Evolutionary conservation across 1,140 invertebrate species (phyloP), one percentile per base, ranked within the genome.

Genomic region (Drosophila bifasciata): DNA sequence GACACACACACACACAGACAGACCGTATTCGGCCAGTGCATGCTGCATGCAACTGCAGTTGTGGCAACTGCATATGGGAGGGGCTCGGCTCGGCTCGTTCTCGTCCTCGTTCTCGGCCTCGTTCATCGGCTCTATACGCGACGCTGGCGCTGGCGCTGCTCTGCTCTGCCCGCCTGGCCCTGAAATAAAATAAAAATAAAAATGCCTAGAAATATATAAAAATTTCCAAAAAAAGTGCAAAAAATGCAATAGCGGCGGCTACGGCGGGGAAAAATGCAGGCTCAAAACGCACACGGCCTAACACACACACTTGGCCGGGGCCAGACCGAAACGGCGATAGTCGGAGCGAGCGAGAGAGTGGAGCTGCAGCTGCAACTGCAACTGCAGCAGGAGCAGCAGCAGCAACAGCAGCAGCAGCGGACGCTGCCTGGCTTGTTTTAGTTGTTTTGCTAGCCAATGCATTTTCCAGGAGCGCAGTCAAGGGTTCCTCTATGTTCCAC

Each of bases 381-480:
- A 45, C 41, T 23, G 53, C 55, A 40, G 51, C 40, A 49, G 40
- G 28, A 39, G 62, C 45, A 17, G 39, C 36, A 17, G 41, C 69
- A 49, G 48, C 40, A 56, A 19, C 48, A 39, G 55, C 58, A 49
- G 39, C 45, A 40, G 59, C 63, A 64, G 36, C 9, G 43, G 17
- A 32, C 13, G 36, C 51, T 52, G 40, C 7, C 25, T 21, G 13
- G 15, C 23, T 72, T 67, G 53, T 71, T 83, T 88, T 84, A 79
- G 75, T 88, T 88, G 48, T 83, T 88, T 86, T 81, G 67, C 66
- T 61, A 76, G 66, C 40, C 62, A 89, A 83, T 88, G 83, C 84
- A 73, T 83, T 88, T 88, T 11, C 46, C 83, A 89, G 83, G 83
- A 43, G 63, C 83, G 79, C 50, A 73, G 36, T n/a, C 36, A 0